Base-by-base conservation (phyloP, 2,888 invertebrate species). In the Steinernema carpocapsae region DNA sequence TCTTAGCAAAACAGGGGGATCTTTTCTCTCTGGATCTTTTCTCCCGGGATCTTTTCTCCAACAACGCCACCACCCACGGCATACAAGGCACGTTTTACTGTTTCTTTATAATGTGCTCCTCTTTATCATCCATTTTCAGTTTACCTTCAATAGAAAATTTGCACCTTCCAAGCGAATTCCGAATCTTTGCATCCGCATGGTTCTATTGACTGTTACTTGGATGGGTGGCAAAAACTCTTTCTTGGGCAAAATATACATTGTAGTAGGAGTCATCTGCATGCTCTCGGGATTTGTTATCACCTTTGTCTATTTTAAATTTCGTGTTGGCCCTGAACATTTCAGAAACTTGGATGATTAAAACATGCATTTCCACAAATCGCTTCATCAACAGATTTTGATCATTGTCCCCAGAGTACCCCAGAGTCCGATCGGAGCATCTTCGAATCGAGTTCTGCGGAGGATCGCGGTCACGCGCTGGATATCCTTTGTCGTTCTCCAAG, bases 141-240 rank as follows among this genome's bases (percentile, higher is more conserved):
- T 26, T 14, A 4, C 14, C 26, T 3, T 56, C 24, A 24, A 26
- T 24, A 19, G 56, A 10, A 51, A 17, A 19, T 1, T 56, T 56
- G 22, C 3, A 26, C 32, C 64, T 17, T 26, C 64, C 1, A 64
- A 64, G 32, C 29, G 17, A 1, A 4, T 64, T 17, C 4, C 64
- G 3, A 3, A 10, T n/a, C 10, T 64, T 1, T 32, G 92, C 0
- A 97, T 97, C 88, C 91, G 93, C 71, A 93, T 97, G 91, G 93
- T 97, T 84, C 91, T 97, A 76, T 95, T 96, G 71, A 97, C 95
- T 3, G 96, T 96, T 0, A 96, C 96, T 0, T 91, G 97, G 80
- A 90, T 97, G 71, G 97, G 97, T 70, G 97, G 97, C 32, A 96
- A 96, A 90, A 97, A 97, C 89, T 94, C 95, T 4, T 97, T 97